Base-by-base conservation (phyloP, 2,888 invertebrate genomes). In the Mesoligia furuncula region DNA sequence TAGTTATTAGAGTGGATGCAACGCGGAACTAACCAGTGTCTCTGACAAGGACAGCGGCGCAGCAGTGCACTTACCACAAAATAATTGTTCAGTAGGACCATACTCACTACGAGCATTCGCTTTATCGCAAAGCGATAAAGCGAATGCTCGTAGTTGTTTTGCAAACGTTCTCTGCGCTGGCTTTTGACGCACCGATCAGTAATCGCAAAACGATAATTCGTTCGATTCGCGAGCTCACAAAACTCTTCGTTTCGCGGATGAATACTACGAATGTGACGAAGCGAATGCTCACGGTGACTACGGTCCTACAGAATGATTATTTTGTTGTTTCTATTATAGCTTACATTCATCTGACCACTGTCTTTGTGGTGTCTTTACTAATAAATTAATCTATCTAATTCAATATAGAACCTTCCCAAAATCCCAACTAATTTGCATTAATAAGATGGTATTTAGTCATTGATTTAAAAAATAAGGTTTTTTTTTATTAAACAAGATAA, bases 311-410 rank as follows among this genome's bases (percentile, higher is more conserved):
- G 17, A 51, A 48, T 36, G 17, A 36, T 31, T 15, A 24, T 15
- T 27, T 51, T 9, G 24, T 31, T 68, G 36, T 17, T 36, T 48
- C 54, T 68, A 9, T 54, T 54, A 17, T 9, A n/a, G 9, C 9
- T 39, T 42, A 69, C 11, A 59, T 66, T 31, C 6, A 48, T 51
- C 17, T n/a, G 27, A 42, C 42, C 59, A 42, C n/a, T 31, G 24
- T 79, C 79, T 77, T 51, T 79, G n/a, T 39, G n/a, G 36, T 15
- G 36, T 45, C 4, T 48, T n/a, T 24, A n/a, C 17, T 27, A 17
- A 31, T 2, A 48, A 62, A 36, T 36, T 11, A 36, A 31, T 64
- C n/a, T 54, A 42, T 11, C 15, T 67, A 27, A 51, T 17, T 45
- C 15, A 27, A 31, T 48, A 45, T 17, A 17, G 8, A 62, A 31